phyloP scores from a whole-genome alignment of 2,113 vertebrate species.

The Chroicocephalus ridibundus region DNA sequence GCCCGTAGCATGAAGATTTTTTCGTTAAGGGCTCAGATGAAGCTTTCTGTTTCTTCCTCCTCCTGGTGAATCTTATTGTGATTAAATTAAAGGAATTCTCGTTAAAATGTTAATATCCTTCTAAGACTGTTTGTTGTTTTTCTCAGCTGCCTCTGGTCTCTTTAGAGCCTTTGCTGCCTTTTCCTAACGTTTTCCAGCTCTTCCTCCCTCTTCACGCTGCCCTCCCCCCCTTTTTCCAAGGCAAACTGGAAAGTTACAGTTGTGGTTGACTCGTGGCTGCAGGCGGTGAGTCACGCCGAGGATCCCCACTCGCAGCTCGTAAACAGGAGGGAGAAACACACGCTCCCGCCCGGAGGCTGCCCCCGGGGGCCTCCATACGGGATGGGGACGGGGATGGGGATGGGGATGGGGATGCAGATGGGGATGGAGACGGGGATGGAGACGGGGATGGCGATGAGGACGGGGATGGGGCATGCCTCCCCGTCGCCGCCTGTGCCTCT shows the following conservation, averaged over 20 bases:
- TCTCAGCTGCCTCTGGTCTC: slow-evolving; percentile 46
- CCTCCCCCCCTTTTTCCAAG: slow-evolving; percentile 3
- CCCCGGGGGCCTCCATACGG: fast-evolving
- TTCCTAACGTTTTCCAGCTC: slow-evolving; percentile 56
- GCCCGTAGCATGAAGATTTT: not conserved
- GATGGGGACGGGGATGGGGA: not conserved
- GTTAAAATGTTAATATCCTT: slow-evolving; percentile 55
- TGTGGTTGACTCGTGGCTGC: slow-evolving; percentile 25
- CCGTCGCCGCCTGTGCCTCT: fast-evolving
- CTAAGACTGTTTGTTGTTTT: slow-evolving; percentile 57
- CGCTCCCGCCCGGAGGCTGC: not conserved
- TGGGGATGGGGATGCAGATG: not conserved
- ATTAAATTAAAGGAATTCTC: slow-evolving; percentile 64
- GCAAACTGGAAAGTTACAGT: slow-evolving; percentile 43
- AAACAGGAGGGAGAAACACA: slow-evolving; percentile 28
- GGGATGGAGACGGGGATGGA: not conserved
- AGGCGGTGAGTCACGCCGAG: slow-evolving; percentile 41
- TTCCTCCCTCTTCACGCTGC: not conserved
- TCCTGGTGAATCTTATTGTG: slow-evolving; percentile 43
- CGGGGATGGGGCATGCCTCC: not conserved
- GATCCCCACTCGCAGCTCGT: slow-evolving; percentile 48
- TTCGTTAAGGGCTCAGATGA: slow-evolving; percentile 7
- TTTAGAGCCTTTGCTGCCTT: slow-evolving; percentile 34
- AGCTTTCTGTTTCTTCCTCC: slow-evolving; percentile 27
- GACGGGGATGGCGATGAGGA: fast-evolving